phyloP scores from a whole-genome alignment of 2,797 vertebrate species.

The Cynopterus sphinx region DNA sequence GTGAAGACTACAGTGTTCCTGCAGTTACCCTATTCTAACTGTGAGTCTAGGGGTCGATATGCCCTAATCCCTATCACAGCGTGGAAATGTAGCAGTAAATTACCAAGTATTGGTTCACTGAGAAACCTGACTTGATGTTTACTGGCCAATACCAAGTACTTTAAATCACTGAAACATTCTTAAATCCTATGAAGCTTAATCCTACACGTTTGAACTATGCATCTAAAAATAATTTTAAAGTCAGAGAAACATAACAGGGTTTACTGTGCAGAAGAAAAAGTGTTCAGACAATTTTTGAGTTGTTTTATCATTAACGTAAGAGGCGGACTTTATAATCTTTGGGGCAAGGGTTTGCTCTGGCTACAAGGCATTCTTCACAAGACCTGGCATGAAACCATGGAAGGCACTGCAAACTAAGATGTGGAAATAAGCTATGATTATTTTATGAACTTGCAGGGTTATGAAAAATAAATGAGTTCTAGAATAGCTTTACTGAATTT shows the following conservation, averaged over 20 bases:
- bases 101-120: not conserved
- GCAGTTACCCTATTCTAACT: not conserved
- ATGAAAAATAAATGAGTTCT: constrained; percentile 67
- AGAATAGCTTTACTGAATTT: constrained; percentile 2
- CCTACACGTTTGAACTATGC: not conserved
- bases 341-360: not conserved
- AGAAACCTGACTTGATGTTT: not conserved
- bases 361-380: not conserved
- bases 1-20: not conserved
- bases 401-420: not conserved
- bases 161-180: not conserved
- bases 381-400: not conserved
- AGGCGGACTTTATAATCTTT: not conserved
- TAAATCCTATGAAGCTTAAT: not conserved
- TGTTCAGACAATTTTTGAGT: not conserved
- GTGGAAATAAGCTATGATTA: constrained; percentile 31
- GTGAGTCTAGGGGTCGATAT: not conserved
- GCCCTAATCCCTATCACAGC: not conserved
- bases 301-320: not conserved
- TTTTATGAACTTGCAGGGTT: constrained; percentile 52
- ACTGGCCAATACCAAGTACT: not conserved
- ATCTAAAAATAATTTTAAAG: not conserved
- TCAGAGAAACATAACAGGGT: not conserved
- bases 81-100: not conserved
- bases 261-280: not conserved